Base-by-base conservation (phyloP, 2,797 vertebrate genomes). In the Mus spretus region DNA sequence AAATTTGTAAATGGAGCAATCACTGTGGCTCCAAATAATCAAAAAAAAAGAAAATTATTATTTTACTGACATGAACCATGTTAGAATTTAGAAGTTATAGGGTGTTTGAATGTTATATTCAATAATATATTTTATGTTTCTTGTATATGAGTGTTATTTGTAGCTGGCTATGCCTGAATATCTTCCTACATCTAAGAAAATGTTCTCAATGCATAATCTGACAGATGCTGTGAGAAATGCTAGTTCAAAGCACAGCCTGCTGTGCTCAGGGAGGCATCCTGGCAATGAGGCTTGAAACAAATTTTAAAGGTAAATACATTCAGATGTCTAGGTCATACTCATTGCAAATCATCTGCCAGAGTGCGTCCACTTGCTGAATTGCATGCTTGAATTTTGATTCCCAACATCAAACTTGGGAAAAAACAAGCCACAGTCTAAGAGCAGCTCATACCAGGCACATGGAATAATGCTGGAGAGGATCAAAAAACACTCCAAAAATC, bases 311-410 rank as follows among this genome's bases (percentile, higher is more conserved):
- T 20, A 80, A 24, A 34, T 34, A 7, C 4, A 13, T 55, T 57
- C 47, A 55, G 24, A 77, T 26, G 17, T 65, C 34, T 47, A 34
- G 47, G 19, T 78, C 40, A 70, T 40, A 11, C 5, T 28, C 28
- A 28, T 31, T 53, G 59, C 31, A 67, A 24, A 9, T 61, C 9
- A 20, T 13, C 84, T 2, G 3, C 77, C 65, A 70, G 44, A 92
- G 47, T 75, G 37, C 14, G 81, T 67, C 34, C 19, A 79, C 19
- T 87, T 65, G 22, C 53, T 70, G 14, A 77, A 28, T 84, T 94
- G 96, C n/a, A 84, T 84, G 63, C 79, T 77, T 95, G 61, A 96
- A 91, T 15, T 77, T 47, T 61, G 77, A 84, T 67, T 89, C 84
- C 34, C 22, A 75, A 5, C 2, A 53, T 15, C 65, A 55, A 57